Conservation (phyloP, 2,888 invertebrate genomes). For the Cryptops parisi region DNA sequence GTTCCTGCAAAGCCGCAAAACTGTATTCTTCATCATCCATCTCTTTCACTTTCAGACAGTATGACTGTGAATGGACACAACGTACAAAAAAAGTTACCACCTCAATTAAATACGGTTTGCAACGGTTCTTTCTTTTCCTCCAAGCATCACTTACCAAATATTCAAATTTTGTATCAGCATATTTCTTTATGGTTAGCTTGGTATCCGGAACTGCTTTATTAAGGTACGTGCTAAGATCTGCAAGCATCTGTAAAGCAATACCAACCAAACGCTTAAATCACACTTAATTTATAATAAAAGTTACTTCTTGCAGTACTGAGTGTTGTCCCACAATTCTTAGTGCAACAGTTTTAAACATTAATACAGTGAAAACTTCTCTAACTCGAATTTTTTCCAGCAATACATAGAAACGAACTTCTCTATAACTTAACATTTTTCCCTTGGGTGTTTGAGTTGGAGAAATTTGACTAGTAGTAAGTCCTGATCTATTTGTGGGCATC, state of each 20-base stretch:
- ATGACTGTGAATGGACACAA: too few relatives aligned
- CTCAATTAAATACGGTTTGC: neutral
- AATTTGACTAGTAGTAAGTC: too few relatives aligned
- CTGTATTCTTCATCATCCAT: slow-evolving; percentile 99
- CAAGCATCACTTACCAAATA: slow-evolving; percentile 46
- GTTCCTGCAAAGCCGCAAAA: slow-evolving; percentile 83
- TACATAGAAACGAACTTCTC: too few relatives aligned
- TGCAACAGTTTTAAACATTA: neutral
- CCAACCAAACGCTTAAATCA: neutral
- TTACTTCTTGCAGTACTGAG: neutral
- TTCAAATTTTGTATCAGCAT: slow-evolving; percentile 97
- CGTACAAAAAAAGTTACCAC: slow-evolving; percentile 8
- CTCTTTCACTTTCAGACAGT: slow-evolving; percentile 98
- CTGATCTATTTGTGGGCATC: too few relatives aligned
- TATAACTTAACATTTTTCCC: too few relatives aligned
- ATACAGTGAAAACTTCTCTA: neutral
- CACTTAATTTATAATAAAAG: neutral
- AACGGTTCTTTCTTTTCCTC: neutral
- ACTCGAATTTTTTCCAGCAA: neutral
- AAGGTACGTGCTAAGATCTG: slow-evolving; percentile 90
- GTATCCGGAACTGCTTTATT: slow-evolving; percentile 98
- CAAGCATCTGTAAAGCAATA: slow-evolving; percentile 50
- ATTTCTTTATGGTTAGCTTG: slow-evolving; percentile 89
- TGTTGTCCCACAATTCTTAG: neutral
- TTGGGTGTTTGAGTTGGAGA: too few relatives aligned